Evolutionary conservation across 1,140 invertebrate species (phyloP), one percentile per base, ranked within the genome.

Genomic region (Kradibia gibbosae): DNA sequence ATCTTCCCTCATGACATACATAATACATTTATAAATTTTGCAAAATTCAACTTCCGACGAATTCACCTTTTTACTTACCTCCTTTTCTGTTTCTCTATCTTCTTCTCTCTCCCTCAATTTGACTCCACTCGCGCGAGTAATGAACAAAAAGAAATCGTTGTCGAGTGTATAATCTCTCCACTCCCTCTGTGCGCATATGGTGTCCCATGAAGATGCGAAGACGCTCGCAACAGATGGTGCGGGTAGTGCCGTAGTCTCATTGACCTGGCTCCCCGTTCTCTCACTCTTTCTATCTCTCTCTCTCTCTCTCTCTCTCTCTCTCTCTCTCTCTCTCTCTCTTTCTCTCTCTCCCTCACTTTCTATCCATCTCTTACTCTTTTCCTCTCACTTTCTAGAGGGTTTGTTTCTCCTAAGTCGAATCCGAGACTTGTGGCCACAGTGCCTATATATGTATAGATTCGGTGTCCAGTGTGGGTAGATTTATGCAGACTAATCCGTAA

Each of bases 131-230:
- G 53, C 34, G 55, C 36, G 73, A 42, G 73, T 76, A 76, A 76
- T 76, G 75, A 77, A 67, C 60, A 65, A n/a, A 70, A 71, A 70
- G 48, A 78, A 78, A 78, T 78, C 77, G 65, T 78, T 71, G 65
- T 70, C 65, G 65, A 78, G 77, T 25, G 65, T 78, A 78, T 48
- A 78, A 78, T 78, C 77, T 71, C 48, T 70, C 70, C 42, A 48
- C 57, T 76, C 74, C 34, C 74, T 57, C 53, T 39, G 45, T 36
- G 76, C 62, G 62, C 76, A 78, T 78, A 78, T 78, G 76, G 76
- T 78, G 76, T 78, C 76, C 76, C 76, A 78, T 70, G 62, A 53
- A 78, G 74, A 45, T 62, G 76, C 76, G 76, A 78, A 78, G 76
- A 78, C 76, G 62, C 57, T 48, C 22, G 74, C 45, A 78, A 70